These are phyloP conservation scores for Trichopria drosophilae DNA, from an alignment of 2,888 invertebrate genomes.

Conservation along the genomic window DNA sequence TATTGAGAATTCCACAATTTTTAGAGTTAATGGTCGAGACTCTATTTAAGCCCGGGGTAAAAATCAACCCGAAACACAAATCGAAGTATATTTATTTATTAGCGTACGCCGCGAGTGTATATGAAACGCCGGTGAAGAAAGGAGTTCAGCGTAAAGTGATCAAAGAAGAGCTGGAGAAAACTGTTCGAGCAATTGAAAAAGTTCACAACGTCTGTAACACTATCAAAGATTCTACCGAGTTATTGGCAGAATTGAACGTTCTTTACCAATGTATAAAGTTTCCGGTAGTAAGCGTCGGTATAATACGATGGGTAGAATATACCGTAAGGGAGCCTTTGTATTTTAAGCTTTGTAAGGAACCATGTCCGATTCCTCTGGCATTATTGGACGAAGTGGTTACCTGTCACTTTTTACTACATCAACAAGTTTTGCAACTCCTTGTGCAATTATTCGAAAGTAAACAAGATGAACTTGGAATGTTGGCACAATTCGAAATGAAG, in stretches of 20 bases:
- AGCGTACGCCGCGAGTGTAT: slow-evolving; percentile 93
- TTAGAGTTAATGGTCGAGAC: slow-evolving; percentile 92
- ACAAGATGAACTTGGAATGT: slow-evolving; percentile 93
- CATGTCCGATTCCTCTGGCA: slow-evolving; percentile 93
- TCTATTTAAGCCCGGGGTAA: slow-evolving; percentile 90
- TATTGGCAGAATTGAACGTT: slow-evolving; percentile 87
- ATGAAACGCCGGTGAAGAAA: slow-evolving; percentile 77
- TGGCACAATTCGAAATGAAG: slow-evolving; percentile 91
- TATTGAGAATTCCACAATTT: slow-evolving; percentile 92
- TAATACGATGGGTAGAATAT: slow-evolving; percentile 93
- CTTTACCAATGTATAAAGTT: slow-evolving; percentile 91
- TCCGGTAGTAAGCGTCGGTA: slow-evolving; percentile 92
- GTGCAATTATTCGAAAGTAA: slow-evolving; percentile 90
- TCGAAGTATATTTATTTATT: slow-evolving; percentile 93
- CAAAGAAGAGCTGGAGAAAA: slow-evolving; percentile 90
- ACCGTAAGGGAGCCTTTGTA: slow-evolving; percentile 94
- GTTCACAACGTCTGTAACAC: slow-evolving; percentile 88
- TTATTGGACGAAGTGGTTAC: slow-evolving; percentile 95
- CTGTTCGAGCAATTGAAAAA: slow-evolving; percentile 89
- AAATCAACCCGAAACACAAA: slow-evolving; percentile 95
- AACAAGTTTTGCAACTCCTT: slow-evolving; percentile 81
- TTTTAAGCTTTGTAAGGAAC: slow-evolving; percentile 94
- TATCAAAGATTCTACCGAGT: slow-evolving; percentile 89
- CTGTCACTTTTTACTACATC: slow-evolving; percentile 86
- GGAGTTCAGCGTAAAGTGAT: slow-evolving; percentile 67